Evolutionary conservation across 53 echinoderm and acorn worm genomes (phyloP).

Genomic region (Echinarachnius parma): DNA sequence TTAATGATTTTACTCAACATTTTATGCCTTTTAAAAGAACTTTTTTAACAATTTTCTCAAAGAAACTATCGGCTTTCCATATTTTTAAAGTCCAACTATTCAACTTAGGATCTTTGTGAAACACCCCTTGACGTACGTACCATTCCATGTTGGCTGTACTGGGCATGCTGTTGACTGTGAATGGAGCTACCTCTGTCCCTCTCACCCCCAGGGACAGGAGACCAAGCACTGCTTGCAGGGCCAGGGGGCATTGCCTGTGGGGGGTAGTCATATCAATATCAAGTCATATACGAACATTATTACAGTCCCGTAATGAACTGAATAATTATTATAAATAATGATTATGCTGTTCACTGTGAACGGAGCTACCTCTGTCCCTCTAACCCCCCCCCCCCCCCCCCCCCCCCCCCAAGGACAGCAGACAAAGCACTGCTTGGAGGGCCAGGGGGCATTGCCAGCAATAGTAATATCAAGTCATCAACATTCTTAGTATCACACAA

Average conservation of each 20-base stretch:
- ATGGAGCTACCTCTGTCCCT: slow-evolving; percentile 87
- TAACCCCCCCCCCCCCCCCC: too few relatives aligned
- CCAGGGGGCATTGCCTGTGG: slow-evolving; percentile 91
- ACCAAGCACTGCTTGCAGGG: slow-evolving; percentile 77
- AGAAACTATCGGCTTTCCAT: too few relatives aligned
- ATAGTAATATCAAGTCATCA: too few relatives aligned
- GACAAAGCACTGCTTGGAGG: slow-evolving; percentile 73
- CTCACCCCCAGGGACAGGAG: slow-evolving; percentile 82
- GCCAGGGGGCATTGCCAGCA: slow-evolving; percentile 94
- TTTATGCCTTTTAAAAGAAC: too few relatives aligned
- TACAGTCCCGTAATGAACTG: too few relatives aligned
- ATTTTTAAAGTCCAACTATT: too few relatives aligned
- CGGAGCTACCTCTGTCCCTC: slow-evolving; percentile 89
- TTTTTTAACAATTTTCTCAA: too few relatives aligned
- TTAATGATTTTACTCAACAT: too few relatives aligned
- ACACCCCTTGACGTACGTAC: slow-evolving; percentile 46
- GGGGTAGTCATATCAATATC: too few relatives aligned
- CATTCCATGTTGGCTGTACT: slow-evolving; percentile 82
- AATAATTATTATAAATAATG: too few relatives aligned
- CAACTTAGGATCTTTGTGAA: not conserved
- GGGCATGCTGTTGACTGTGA: slow-evolving; percentile 82
- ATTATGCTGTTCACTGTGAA: slow-evolving; percentile 82
- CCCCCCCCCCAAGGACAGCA: slow-evolving; percentile 77
- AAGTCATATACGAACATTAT: too few relatives aligned
- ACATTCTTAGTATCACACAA: too few relatives aligned